These are phyloP conservation scores for Eumacrocentrus americanus DNA, from an alignment of 2,888 invertebrate species.

Conservation along the genomic window DNA sequence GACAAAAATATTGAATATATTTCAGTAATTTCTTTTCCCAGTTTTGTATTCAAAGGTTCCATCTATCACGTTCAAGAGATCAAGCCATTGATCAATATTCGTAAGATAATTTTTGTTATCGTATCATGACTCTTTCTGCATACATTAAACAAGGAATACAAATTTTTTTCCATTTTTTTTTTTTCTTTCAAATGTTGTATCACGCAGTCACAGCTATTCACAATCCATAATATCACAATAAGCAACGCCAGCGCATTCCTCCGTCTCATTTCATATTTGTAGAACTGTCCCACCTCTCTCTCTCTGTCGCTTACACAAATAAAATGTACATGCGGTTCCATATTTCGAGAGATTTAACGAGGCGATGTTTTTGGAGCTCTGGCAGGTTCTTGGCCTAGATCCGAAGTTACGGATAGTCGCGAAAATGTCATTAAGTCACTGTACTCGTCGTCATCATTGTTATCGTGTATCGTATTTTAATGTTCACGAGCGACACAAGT, in stretches of 20 bases:
- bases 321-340: no score
- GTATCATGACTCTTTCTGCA: conserved; percentile 30
- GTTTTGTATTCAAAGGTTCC: conserved; percentile 39
- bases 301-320: no score
- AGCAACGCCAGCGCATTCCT: conserved; percentile 53
- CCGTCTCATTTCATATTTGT: no score
- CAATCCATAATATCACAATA: conserved; percentile 58
- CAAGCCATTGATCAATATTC: no score
- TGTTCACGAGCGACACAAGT: conserved; percentile 41
- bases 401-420: conserved; percentile 46
- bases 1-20: neutral
- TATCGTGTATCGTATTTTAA: no score
- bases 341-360: conserved; percentile 34
- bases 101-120: no score
- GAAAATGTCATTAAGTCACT: conserved; percentile 40
- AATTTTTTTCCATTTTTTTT: conserved; percentile 17
- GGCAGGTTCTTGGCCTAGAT: conserved; percentile 56
- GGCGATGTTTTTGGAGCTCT: conserved; percentile 49
- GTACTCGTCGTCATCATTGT: no score
- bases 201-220: conserved; percentile 48
- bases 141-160: conserved; percentile 26
- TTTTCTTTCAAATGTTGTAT: conserved; percentile 24
- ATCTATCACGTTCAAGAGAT: no score
- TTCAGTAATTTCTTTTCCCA: neutral
- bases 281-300: no score